Evolutionary conservation across 2,113 vertebrate genomes (phyloP).

Genomic region (Halcyon senegalensis): DNA sequence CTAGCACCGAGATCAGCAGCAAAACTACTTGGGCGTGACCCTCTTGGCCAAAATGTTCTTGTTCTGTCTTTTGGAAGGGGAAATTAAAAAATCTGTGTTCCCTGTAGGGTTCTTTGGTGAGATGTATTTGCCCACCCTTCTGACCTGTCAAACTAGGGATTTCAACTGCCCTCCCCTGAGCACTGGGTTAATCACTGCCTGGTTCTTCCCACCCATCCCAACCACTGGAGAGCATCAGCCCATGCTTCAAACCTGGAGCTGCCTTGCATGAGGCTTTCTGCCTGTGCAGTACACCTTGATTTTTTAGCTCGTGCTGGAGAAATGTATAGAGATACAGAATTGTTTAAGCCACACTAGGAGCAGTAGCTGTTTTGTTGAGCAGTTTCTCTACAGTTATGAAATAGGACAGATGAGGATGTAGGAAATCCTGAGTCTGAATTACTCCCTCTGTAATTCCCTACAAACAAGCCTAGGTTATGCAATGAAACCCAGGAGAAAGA

Average conservation of each 20-base stretch:
- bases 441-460: neutral
- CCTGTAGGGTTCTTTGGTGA: neutral
- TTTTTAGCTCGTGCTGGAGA: neutral
- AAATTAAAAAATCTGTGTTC: neutral
- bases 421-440: neutral
- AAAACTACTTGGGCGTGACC: neutral
- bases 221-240: neutral
- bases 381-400: neutral
- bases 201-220: neutral
- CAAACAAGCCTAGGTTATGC: neutral
- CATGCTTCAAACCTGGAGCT: neutral
- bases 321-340: neutral
- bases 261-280: neutral
- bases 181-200: neutral
- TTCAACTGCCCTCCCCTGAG: neutral
- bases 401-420: neutral
- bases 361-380: neutral
- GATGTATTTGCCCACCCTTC: neutral
- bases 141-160: neutral
- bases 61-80: neutral
- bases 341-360: neutral
- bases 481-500: neutral
- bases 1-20: too few relatives aligned
- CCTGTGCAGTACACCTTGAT: rapidly evolving
- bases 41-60: neutral